Evolutionary conservation across 2,113 vertebrate species (phyloP).

Genomic region (Brienomyrus longianalis): DNA sequence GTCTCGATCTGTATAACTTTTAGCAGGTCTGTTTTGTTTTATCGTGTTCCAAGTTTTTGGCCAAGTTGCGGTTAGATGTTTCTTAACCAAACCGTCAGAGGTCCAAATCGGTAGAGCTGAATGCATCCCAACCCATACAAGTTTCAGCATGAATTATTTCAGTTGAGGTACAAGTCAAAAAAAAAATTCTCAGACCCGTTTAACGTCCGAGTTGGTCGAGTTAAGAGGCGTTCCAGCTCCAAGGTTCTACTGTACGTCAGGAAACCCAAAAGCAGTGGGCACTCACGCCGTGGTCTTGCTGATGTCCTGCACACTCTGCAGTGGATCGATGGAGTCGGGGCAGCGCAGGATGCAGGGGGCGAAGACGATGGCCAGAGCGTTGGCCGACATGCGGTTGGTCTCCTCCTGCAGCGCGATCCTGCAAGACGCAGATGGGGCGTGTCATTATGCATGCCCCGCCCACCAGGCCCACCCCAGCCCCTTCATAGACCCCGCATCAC

Average conservation of each 20-base stretch:
- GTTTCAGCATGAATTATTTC: too few species aligned
- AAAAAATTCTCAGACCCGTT: neutral
- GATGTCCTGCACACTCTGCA: constrained; percentile 94
- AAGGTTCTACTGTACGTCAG: neutral
- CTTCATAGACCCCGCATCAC: neutral
- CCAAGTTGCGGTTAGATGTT: too few species aligned
- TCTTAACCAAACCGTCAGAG: too few species aligned
- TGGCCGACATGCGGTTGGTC: constrained; percentile 95
- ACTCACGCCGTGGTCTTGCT: constrained; percentile 94
- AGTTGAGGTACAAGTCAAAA: too few species aligned
- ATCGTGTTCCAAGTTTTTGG: too few species aligned
- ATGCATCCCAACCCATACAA: too few species aligned
- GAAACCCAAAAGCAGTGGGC: neutral
- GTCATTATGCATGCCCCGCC: neutral
- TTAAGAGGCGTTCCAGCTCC: neutral
- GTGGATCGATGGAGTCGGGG: constrained; percentile 84
- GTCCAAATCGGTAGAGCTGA: too few species aligned
- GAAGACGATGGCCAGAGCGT: constrained; percentile 96
- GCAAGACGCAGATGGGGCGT: constrained; percentile 15
- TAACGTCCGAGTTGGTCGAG: neutral
- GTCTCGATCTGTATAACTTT: too few species aligned
- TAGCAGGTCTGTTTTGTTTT: too few species aligned
- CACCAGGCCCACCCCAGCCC: neutral
- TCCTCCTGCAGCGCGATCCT: constrained; percentile 92
- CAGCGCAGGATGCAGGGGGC: constrained; percentile 95